phyloP scores from a whole-genome alignment of 2,888 invertebrate genomes.

The Aphrophora alni region DNA sequence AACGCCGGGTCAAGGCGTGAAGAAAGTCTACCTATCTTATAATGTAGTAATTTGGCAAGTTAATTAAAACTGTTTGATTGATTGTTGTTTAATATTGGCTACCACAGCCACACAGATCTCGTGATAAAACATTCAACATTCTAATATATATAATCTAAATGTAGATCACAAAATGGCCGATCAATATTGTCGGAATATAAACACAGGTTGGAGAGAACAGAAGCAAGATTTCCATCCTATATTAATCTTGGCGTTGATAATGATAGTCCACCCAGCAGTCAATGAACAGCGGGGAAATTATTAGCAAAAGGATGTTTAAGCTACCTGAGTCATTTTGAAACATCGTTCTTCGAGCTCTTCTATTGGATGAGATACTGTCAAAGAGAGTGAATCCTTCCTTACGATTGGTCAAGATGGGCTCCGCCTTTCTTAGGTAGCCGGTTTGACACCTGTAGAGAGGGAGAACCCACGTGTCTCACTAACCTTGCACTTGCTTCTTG shows the following conservation, averaged over 20 bases:
- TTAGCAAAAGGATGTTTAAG: not conserved
- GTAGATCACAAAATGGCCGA: constrained; percentile 5
- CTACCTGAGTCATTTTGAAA: not conserved
- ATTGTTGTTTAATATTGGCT: not conserved
- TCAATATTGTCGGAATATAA: not conserved
- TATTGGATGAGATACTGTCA: constrained; percentile 27
- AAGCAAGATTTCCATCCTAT: not conserved
- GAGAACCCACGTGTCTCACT: constrained; percentile 14
- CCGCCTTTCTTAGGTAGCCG: constrained; percentile 14
- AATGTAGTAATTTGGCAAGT: not conserved
- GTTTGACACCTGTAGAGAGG: constrained; percentile 15
- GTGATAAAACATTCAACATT: not conserved
- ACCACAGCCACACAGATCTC: not conserved
- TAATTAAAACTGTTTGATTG: not conserved
- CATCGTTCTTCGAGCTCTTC: not conserved
- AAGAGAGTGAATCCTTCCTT: not conserved
- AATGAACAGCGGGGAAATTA: constrained; percentile 2
- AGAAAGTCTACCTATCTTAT: not conserved
- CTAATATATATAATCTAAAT: not conserved
- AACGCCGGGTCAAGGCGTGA: not conserved
- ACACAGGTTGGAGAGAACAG: not conserved
- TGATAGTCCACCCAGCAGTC: not conserved
- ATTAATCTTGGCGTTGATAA: not conserved
- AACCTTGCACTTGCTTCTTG: constrained; percentile 33
- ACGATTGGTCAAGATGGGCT: constrained; percentile 19